A percentile compares a stretch with the other conserved stretches of the same genome.
Conservation (phyloP, 2,888 invertebrate genomes). For the Morpho deidamia region DNA sequence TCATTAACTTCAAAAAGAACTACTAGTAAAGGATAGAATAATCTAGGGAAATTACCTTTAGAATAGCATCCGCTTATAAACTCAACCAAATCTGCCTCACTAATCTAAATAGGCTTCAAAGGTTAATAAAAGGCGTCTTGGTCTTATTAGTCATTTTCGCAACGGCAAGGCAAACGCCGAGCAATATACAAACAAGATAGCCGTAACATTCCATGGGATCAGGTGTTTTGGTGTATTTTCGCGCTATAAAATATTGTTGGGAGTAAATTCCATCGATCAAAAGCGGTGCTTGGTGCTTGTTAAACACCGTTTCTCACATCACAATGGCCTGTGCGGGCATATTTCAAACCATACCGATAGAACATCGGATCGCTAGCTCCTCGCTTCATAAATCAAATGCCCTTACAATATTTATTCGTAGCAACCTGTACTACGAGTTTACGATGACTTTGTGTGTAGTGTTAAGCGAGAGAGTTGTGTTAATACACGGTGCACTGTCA, state of each 20-base stretch:
- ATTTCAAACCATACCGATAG: conserved; percentile 73
- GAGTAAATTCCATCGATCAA: conserved; percentile 60
- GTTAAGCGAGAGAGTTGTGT: conserved; percentile 1
- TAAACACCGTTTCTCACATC: conserved; percentile 76
- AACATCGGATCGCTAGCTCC: conserved; percentile 66
- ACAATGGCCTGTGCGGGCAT: conserved; percentile 71
- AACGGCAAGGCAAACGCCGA: conserved; percentile 12
- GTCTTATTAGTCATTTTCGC: conserved; percentile 13
- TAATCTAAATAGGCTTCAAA: conserved; percentile 5
- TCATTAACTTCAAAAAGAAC: too few species aligned
- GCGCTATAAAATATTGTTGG: conserved; percentile 52
- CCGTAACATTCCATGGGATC: conserved; percentile 27
- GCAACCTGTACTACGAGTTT: conserved; percentile 49
- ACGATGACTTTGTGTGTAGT: conserved; percentile 3
- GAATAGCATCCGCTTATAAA: neutral
- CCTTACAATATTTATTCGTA: conserved; percentile 73
- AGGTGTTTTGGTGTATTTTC: conserved; percentile 52
- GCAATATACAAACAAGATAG: conserved; percentile 27
- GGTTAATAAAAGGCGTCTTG: conserved; percentile 11
- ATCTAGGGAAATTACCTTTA: too few species aligned
- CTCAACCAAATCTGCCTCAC: neutral
- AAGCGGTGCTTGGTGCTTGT: conserved; percentile 65
- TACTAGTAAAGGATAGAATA: too few species aligned
- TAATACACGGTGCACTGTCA: conserved; percentile 5
- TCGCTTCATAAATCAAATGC: conserved; percentile 71